Base-by-base conservation (phyloP, 2,888 invertebrate genomes). In the Neoaliturus tenellus region DNA sequence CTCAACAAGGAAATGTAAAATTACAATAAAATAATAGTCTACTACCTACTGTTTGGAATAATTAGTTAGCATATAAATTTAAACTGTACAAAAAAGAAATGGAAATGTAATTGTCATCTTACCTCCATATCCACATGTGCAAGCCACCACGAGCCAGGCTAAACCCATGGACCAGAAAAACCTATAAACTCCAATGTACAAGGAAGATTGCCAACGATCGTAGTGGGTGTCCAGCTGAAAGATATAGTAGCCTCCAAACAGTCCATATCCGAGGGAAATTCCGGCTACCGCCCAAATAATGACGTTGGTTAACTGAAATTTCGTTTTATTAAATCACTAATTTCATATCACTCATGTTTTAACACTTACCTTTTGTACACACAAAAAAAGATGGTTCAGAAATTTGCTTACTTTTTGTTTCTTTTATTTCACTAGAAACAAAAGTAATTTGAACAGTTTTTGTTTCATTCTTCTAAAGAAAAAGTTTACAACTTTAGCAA, bases 101-200 rank as follows among this genome's bases (percentile, higher is more conserved):
- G n/a, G 39, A 39, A 39, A 39, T 39, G 39, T 12, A 39, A 39
- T 8, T 8, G 12, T 8, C 12, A 12, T 10, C 80, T 87, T 87
- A 91, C 91, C 91, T 88, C 92, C 92, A 87, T 91, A 89, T 35
- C 92, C 92, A 71, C 90, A 89, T 25, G 90, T 89, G 86, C 92
- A 92, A 55, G 91, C 91, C 87, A 91, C 91, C 73, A 93, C 90
- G 6, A 93, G 90, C 93, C 93, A 93, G 48, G 89, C 89, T 12
- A 93, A 86, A 3, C 90, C 90, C 3, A 90, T 80, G 0, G 90
- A 90, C 93, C 93, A 93, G 14, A 90, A 89, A 17, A 91, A 90
- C 84, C 91, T 88, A 67, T 90, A 89, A 44, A 91, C 86, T 3
- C 91, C 89, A 55, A 91, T 88, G 87, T 91, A 93, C 51, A 90